These are phyloP conservation scores for Dryobota labecula DNA, from an alignment of 2,888 invertebrate species.

Conservation along the genomic window DNA sequence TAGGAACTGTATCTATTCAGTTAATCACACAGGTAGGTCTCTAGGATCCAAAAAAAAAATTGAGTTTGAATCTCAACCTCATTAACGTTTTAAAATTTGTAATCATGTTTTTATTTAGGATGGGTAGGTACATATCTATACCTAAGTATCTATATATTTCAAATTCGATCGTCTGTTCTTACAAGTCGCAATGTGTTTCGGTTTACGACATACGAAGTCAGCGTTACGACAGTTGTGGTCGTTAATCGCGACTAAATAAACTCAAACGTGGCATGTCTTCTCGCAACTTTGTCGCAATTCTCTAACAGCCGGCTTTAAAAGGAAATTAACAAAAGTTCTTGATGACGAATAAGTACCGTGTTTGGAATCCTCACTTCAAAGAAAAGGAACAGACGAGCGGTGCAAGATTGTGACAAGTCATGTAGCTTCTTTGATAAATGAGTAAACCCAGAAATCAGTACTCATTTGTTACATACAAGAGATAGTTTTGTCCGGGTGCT, in stretches of 20 bases:
- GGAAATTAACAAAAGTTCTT: constrained; percentile 55
- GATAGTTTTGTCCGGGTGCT: constrained; percentile 31
- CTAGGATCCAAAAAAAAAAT: too few species aligned
- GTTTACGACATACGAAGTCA: constrained; percentile 71
- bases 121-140: not conserved
- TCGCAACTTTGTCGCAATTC: constrained; percentile 75
- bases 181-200: constrained; percentile 69
- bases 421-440: constrained; percentile 15
- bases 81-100: not conserved
- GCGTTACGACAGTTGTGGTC: constrained; percentile 72
- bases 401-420: constrained; percentile 12
- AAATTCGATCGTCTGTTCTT: constrained; percentile 54
- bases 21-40: too few species aligned
- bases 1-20: not conserved
- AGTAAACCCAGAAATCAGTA: constrained; percentile 19
- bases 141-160: constrained; percentile 12
- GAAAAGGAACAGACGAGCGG: constrained; percentile 14
- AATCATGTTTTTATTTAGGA: not conserved
- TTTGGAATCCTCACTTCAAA: constrained; percentile 42
- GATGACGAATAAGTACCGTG: constrained; percentile 37
- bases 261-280: constrained; percentile 63
- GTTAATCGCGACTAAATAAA: constrained; percentile 76
- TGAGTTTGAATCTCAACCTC: too few species aligned
- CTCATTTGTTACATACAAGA: constrained; percentile 30
- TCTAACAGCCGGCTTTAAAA: constrained; percentile 59